These are phyloP conservation scores for Tachuris rubrigastra DNA, from an alignment of 2,113 vertebrate species.

Conservation along the genomic window DNA sequence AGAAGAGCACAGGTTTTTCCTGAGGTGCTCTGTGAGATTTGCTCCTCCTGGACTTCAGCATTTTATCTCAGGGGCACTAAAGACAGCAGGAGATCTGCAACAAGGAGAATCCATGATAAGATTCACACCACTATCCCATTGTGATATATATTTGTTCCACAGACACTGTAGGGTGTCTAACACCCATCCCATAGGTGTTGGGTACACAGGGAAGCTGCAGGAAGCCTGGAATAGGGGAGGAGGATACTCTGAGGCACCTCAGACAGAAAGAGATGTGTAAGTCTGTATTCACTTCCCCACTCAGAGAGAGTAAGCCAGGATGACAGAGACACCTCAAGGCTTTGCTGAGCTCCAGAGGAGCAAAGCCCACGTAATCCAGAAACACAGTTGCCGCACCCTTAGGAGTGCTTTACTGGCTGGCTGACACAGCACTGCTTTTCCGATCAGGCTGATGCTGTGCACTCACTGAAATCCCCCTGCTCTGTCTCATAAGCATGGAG, in stretches of 20 bases:
- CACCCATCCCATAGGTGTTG: accelerated
- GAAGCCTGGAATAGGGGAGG: background rate
- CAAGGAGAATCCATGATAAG: background rate
- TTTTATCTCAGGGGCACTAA: background rate
- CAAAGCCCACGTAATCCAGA: background rate
- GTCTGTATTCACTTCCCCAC: background rate
- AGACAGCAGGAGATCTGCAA: background rate
- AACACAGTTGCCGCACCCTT: background rate
- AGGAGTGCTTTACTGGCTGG: background rate
- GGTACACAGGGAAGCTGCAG: background rate
- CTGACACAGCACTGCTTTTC: background rate
- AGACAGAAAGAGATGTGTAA: background rate
- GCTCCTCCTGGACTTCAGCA: background rate
- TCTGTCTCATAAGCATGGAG: background rate
- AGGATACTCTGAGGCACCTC: background rate
- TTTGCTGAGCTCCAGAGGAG: background rate
- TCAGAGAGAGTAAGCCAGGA: background rate
- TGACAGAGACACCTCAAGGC: background rate
- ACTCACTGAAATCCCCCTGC: background rate
- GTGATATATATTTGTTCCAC: background rate
- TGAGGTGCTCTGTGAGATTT: background rate
- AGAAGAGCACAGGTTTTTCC: background rate
- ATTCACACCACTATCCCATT: background rate
- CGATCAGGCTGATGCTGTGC: background rate
- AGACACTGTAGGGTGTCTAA: background rate